Percentiles rank a stretch among this genome's conserved stretches.
Conservation (phyloP, 2,113 vertebrate genomes). For the Tachycineta bicolor region DNA sequence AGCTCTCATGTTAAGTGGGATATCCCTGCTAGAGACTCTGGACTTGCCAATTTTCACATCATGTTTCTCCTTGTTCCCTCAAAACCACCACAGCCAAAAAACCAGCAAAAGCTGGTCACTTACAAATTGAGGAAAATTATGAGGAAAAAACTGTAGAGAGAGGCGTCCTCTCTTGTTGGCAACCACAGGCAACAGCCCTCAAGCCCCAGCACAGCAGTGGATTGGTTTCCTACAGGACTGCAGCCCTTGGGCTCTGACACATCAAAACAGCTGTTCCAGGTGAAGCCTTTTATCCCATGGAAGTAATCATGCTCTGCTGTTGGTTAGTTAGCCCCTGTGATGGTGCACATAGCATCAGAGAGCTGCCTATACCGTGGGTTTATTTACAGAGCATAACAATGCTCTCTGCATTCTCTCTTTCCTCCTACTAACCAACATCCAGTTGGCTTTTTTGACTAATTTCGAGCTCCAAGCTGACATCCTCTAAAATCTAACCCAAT, state of each 20-base stretch:
- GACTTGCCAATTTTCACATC: rapidly evolving
- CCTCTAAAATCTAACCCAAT: background rate
- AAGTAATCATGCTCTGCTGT: background rate
- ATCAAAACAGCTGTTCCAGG: background rate
- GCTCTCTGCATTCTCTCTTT: background rate
- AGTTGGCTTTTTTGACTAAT: background rate
- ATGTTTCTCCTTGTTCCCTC: rapidly evolving
- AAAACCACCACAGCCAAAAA: background rate
- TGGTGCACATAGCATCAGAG: background rate
- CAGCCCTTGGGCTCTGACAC: background rate
- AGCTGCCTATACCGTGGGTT: background rate
- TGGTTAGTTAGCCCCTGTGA: background rate
- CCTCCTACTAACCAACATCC: background rate
- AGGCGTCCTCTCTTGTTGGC: background rate
- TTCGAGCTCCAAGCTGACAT: background rate
- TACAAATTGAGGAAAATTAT: background rate
- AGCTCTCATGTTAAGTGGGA: rapidly evolving
- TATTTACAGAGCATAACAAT: background rate
- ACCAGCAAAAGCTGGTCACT: background rate
- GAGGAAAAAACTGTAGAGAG: background rate
- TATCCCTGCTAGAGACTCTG: background rate
- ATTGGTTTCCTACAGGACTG: background rate
- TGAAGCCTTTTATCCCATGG: background rate
- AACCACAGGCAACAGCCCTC: background rate
- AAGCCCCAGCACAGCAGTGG: rapidly evolving